Conservation (phyloP, 2,888 invertebrate species). For the Oxycera nigricornis region DNA sequence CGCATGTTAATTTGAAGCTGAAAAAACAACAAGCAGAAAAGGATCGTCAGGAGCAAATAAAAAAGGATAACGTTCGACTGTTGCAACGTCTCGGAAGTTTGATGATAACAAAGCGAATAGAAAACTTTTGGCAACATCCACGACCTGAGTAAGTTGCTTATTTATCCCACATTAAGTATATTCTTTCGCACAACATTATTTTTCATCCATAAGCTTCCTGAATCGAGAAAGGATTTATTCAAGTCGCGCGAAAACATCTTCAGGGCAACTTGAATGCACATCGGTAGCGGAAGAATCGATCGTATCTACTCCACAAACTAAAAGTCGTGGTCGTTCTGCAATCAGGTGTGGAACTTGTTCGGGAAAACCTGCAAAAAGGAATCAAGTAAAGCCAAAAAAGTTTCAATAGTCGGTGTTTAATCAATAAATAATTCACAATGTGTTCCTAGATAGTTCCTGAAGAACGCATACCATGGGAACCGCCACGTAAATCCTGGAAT, state of each 20-base stretch:
- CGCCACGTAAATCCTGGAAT: constrained; percentile 56
- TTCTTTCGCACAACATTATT: too few relatives aligned
- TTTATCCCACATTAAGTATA: background rate
- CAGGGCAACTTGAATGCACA: constrained; percentile 37
- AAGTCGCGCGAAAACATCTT: constrained; percentile 52
- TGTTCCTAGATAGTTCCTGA: constrained; percentile 56
- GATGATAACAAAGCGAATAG: constrained; percentile 71
- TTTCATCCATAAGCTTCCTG: constrained; percentile 53
- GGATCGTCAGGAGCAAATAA: constrained; percentile 71
- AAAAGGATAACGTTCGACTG: constrained; percentile 73
- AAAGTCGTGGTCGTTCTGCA: constrained; percentile 1
- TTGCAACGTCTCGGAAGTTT: constrained; percentile 72
- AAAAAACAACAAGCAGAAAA: constrained; percentile 74
- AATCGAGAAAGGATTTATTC: constrained; percentile 58
- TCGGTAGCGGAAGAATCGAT: background rate
- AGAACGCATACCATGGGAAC: constrained; percentile 60
- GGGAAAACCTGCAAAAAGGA: constrained; percentile 55
- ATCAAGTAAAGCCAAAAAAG: constrained; percentile 49
- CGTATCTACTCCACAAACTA: background rate
- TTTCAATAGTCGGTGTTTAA: background rate
- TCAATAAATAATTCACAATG: constrained; percentile 33
- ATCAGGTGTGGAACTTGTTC: constrained; percentile 56
- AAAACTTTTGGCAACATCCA: constrained; percentile 72
- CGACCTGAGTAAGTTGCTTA: constrained; percentile 63
- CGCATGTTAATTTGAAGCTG: constrained; percentile 72